Evolutionary conservation across 2,888 invertebrate species (phyloP), one percentile per base, ranked within the genome.

Genomic region (Nasonia oneida): DNA sequence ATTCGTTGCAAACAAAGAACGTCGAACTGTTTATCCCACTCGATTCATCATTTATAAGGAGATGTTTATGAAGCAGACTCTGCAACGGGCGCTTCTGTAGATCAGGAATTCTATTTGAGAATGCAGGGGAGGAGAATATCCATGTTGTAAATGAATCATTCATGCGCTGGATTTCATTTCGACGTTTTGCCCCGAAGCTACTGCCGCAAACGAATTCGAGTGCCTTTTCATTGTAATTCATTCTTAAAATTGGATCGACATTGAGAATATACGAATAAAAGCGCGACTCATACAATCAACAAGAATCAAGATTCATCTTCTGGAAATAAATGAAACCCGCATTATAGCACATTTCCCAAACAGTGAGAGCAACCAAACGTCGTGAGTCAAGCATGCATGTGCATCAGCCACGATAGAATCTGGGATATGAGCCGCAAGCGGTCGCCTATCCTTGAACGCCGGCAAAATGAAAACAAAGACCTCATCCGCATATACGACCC

Each of bases 71-170:
- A 23, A 23, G 23, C 23, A 23, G 23, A 23, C 23, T 23, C 23
- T 23, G 23, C 23, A 23, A 23, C 23, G 23, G 23, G 23, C 23
- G 23, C 23, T 23, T 23, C 23, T 23, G 23, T 23, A 23, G 23
- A 23, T 23, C 23, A 23, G 23, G 23, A 23, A n/a, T n/a, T n/a
- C n/a, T n/a, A n/a, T n/a, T n/a, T n/a, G 50, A 18, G 33, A 70
- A 37, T 37, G 29, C 37, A 37, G 37, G 37, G 37, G 37, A 42
- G n/a, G 42, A 6, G 29, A 42, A 64, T 23, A 8, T 77, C 42
- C 47, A 15, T 23, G 15, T 33, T 79, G 50, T 29, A 70, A 79
- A 79, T 79, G 70, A 79, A 79, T 79, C 47, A 70, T 79, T 79
- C 79, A 79, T 79, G 37, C n/a, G 37, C 37, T n/a, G 67, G 12